phyloP scores from a whole-genome alignment of 2,797 vertebrate genomes.

The Enteromius afrohamiltoni region DNA sequence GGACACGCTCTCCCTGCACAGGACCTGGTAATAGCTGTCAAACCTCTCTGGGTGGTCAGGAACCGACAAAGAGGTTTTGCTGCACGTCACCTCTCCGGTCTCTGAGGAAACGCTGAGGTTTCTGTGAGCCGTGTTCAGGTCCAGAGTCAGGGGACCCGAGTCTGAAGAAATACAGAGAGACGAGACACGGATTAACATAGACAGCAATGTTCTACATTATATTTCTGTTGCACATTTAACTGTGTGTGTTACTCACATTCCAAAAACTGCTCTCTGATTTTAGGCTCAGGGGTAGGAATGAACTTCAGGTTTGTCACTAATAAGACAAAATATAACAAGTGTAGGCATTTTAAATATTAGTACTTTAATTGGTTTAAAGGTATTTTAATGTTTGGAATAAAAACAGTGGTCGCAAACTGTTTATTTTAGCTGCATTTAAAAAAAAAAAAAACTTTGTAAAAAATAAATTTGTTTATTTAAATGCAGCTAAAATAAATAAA shows the following conservation, averaged over 20 bases:
- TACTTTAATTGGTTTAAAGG: not conserved
- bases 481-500: no score
- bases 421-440: no score
- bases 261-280: conserved; percentile 43
- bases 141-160: conserved; percentile 49
- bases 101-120: conserved; percentile 40
- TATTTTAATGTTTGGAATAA: not conserved
- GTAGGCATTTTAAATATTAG: not conserved
- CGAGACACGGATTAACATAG: not conserved
- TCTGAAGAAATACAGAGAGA: conserved; percentile 39
- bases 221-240: not conserved
- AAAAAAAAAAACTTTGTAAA: no score
- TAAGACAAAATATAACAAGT: not conserved
- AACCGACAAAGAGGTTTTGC: conserved; percentile 5
- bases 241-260: conserved; percentile 43
- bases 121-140: conserved; percentile 51
- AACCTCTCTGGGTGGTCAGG: conserved; percentile 54
- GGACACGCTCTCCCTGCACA: conserved; percentile 42
- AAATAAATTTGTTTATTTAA: no score
- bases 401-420: no score
- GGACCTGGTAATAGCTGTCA: conserved; percentile 35
- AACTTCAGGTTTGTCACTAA: conserved; percentile 39
- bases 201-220: not conserved
- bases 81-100: conserved; percentile 21
- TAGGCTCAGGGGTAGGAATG: conserved; percentile 43